phyloP scores from a whole-genome alignment of 2,888 invertebrate genomes.

The Deilephila porcellus region DNA sequence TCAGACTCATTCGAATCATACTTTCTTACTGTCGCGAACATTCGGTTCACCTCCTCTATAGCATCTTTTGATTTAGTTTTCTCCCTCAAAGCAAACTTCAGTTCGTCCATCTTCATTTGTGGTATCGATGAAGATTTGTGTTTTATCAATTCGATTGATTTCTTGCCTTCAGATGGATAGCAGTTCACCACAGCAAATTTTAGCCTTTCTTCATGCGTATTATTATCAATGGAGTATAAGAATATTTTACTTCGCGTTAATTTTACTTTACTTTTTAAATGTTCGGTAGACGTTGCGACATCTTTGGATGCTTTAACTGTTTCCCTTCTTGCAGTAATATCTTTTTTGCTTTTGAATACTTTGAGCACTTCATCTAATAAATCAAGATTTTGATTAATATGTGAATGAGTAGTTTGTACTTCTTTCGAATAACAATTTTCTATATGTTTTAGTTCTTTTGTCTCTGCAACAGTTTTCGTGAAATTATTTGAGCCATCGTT shows the following conservation, averaged over 20 bases:
- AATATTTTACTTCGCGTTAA: slow-evolving; percentile 57
- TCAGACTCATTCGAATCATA: slow-evolving; percentile 42
- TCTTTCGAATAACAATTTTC: slow-evolving; percentile 45
- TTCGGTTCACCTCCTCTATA: slow-evolving; percentile 74
- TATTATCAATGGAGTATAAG: slow-evolving; percentile 59
- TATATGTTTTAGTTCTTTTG: slow-evolving; percentile 12
- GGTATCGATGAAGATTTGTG: slow-evolving; percentile 76
- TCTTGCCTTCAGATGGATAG: slow-evolving; percentile 53
- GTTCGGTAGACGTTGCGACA: slow-evolving; percentile 59
- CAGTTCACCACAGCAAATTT: slow-evolving; percentile 60
- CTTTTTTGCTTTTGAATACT: slow-evolving; percentile 70
- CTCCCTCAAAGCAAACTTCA: slow-evolving; percentile 67
- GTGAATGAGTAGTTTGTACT: slow-evolving; percentile 62
- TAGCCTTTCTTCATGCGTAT: slow-evolving; percentile 43
- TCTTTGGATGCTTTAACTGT: slow-evolving; percentile 62
- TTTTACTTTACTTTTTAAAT: slow-evolving; percentile 42
- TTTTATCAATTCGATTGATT: slow-evolving; percentile 55
- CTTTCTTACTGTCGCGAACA: slow-evolving; percentile 71
- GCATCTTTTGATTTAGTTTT: slow-evolving; percentile 69
- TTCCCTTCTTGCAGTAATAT: slow-evolving; percentile 40
- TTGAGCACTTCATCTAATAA: slow-evolving; percentile 74
- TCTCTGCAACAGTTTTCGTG: slow-evolving; percentile 30
- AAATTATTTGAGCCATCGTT: slow-evolving; percentile 32
- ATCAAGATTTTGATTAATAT: slow-evolving; percentile 55
- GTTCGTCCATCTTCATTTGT: slow-evolving; percentile 76